These are phyloP conservation scores for Antheraea yamamai DNA, from an alignment of 2,888 invertebrate genomes.

Conservation along the genomic window DNA sequence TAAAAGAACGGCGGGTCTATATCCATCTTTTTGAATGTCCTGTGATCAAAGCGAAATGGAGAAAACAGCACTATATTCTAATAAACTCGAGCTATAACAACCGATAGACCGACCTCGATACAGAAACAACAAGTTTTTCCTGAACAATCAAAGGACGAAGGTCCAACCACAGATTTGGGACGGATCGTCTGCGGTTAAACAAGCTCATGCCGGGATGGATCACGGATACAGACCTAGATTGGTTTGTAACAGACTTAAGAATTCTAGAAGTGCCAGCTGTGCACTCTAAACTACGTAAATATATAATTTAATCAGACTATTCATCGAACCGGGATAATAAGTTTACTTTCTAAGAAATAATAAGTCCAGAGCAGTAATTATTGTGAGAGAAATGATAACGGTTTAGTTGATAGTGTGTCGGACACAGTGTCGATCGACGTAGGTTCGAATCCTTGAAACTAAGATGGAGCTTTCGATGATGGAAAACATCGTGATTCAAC, in stretches of 20 bases:
- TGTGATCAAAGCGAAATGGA: not conserved
- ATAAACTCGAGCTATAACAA: conserved; percentile 9
- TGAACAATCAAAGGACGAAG: conserved; percentile 16
- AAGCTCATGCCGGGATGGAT: conserved; percentile 13
- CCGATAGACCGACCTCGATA: conserved; percentile 15
- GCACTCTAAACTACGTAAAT: not conserved
- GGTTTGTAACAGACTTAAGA: conserved; percentile 19
- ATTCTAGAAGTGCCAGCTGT: not conserved
- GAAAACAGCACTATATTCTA: not conserved
- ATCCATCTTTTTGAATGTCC: not conserved
- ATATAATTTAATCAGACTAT: too few relatives aligned
- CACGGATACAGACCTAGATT: conserved; percentile 14
- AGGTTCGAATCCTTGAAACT: too few relatives aligned
- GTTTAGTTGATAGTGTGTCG: too few relatives aligned
- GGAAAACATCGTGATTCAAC: too few relatives aligned
- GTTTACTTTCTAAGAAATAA: too few relatives aligned
- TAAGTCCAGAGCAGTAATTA: too few relatives aligned
- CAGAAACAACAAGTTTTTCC: conserved; percentile 17
- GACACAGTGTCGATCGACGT: too few relatives aligned
- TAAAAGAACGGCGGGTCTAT: not conserved
- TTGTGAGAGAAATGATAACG: too few relatives aligned
- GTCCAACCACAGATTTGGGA: conserved; percentile 15
- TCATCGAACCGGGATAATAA: too few relatives aligned
- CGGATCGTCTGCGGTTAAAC: conserved; percentile 16
- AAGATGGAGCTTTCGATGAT: too few relatives aligned